Base-by-base conservation (phyloP, 2,113 vertebrate genomes). In the Dunckerocampus dactyliophorus region DNA sequence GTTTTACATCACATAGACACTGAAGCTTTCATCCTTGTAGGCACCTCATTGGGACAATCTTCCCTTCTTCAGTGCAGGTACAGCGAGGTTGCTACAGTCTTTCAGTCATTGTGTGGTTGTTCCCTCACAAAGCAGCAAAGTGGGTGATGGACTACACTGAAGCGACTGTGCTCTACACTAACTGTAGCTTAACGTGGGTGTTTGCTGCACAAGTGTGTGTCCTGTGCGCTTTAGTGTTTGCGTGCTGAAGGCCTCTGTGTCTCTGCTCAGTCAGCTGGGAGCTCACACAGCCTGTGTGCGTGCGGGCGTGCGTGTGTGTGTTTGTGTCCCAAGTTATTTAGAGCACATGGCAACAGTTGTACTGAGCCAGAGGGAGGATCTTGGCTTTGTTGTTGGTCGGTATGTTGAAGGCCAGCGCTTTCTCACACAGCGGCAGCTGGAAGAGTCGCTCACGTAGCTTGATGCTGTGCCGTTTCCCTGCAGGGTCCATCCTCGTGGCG, bases 281-380 rank as follows among this genome's bases (percentile, higher is more conserved):
- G 60, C 31, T 34, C 31, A 34, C 31, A 34, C 31, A 34, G 31
- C 31, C 31, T 12, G 47, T 37, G 52, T 19, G 15, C 9, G 15
- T 11, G 51, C 3, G n/a, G n/a, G 31, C 1, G 31, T 7, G 31
- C 12, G 31, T n/a, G 52, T 24, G 52, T 47, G 16, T 21, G 47
- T 39, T 31, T 19, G 16, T 19, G 16, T 13, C 28, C 1, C 6
- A 34, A 42, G 51, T 20, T 24, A 4, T 54, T 79, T 83, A 95
- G 14, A 95, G 90, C 70, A 95, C 93, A 0, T 92, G 93, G 84
- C 94, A 95, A 79, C 94, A 95, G 90, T 94, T 95, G 82, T 94
- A 94, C 88, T 95, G 94, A 13, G 92, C 90, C 71, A 95, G 82
- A 0, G 94, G 92, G 17, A 94, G 85, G 39, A 94, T 91, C 71